These are phyloP conservation scores for Ptiloglossa arizonensis DNA, from an alignment of 1,140 invertebrate genomes.

Conservation along the genomic window DNA sequence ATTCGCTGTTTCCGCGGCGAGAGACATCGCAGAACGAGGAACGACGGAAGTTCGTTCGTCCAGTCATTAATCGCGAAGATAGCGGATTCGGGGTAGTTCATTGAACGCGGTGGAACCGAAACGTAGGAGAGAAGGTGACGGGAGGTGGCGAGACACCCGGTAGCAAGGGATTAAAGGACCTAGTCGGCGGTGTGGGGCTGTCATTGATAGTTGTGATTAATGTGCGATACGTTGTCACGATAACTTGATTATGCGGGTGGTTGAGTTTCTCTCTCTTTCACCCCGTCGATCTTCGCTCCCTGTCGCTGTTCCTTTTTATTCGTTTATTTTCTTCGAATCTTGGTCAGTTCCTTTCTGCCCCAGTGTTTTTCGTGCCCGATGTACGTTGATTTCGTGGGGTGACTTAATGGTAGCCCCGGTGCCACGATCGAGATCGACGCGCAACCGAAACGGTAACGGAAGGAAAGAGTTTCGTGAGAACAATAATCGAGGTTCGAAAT, in stretches of 20 bases:
- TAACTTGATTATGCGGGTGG: constrained; percentile 75
- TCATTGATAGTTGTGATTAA: constrained; percentile 80
- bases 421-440: too few species aligned
- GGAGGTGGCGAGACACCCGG: constrained; percentile 26
- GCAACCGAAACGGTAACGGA: too few species aligned
- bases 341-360: too few species aligned
- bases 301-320: neutral
- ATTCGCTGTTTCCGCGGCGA: neutral
- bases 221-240: constrained; percentile 67
- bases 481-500: too few species aligned
- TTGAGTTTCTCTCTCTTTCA: constrained; percentile 2
- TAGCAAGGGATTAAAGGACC: constrained; percentile 46
- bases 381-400: too few species aligned
- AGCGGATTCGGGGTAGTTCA: constrained; percentile 47
- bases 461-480: too few species aligned
- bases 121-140: constrained; percentile 39
- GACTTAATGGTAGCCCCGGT: too few species aligned
- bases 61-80: constrained; percentile 72
- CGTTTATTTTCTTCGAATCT: too few species aligned
- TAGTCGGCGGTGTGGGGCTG: constrained; percentile 49
- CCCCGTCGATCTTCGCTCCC: neutral
- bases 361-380: too few species aligned
- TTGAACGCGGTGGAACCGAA: constrained; percentile 43
- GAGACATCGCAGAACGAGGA: neutral
- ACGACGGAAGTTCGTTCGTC: constrained; percentile 43